Evolutionary conservation across 1,140 invertebrate genomes (phyloP).

Genomic region (Bombus terrestris): DNA sequence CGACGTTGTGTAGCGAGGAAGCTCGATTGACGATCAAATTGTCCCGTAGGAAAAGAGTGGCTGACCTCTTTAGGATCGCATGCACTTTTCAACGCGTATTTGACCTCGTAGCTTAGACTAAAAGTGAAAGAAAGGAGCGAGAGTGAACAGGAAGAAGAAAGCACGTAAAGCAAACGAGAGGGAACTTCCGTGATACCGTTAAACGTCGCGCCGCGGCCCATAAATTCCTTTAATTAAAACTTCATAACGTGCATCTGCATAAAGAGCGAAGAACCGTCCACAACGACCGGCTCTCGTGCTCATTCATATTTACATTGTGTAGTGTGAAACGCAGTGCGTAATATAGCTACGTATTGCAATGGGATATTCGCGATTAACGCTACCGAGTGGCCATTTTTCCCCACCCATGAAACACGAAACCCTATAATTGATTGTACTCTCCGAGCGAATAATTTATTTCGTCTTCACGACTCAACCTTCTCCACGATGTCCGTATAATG

Average conservation of each 20-base stretch:
- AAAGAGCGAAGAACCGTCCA: slow-evolving; percentile 58
- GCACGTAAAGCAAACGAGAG: slow-evolving; percentile 44
- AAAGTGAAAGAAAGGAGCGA: slow-evolving; percentile 25
- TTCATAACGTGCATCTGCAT: slow-evolving; percentile 65
- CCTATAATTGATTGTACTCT: background rate
- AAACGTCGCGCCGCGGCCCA: slow-evolving; percentile 60
- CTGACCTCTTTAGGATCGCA: background rate
- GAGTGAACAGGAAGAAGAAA: slow-evolving; percentile 33
- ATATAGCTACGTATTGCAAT: background rate
- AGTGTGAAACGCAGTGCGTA: slow-evolving; percentile 20
- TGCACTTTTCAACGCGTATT: slow-evolving; percentile 1
- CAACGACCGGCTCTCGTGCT: slow-evolving; percentile 37
- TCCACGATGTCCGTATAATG: too few relatives aligned
- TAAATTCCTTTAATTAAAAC: slow-evolving; percentile 72
- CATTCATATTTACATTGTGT: slow-evolving; percentile 64
- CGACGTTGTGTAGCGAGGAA: too few relatives aligned
- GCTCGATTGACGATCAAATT: background rate
- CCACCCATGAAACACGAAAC: background rate
- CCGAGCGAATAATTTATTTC: background rate
- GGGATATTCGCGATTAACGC: slow-evolving; percentile 21
- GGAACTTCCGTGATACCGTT: slow-evolving; percentile 56
- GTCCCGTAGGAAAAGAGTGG: background rate
- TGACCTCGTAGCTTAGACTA: background rate
- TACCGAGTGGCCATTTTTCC: slow-evolving; percentile 15
- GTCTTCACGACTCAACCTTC: background rate